Base-by-base conservation (phyloP, 2,888 invertebrate species). In the Drosophila basisetae region DNA sequence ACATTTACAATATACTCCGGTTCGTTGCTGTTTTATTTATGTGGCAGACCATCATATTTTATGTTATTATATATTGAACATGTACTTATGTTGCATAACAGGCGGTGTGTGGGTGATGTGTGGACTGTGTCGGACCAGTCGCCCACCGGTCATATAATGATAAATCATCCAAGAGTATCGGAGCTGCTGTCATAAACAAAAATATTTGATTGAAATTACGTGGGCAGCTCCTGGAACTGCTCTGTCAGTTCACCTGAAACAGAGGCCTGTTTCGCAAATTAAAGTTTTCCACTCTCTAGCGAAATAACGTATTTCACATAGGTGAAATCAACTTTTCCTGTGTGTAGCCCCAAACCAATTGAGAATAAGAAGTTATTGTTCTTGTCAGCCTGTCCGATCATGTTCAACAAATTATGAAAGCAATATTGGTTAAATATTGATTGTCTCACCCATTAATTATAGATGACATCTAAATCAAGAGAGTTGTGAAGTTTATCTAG, bases 61-160 rank as follows among this genome's bases (percentile, higher is more conserved):
- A 85, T 84, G 80, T 74, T 85, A 88, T 88, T 83, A 84, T 78
- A 84, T 80, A 83, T 83, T 87, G 87, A 83, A 82, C 82, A 84
- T 82, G 76, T 84, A 83, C 83, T 83, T 83, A 87, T 86, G 87
- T 79, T 79, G 76, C 83, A 86, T 86, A 83, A 81, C 75, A 54
- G 67, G 59, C 59, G 39, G n/a, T 39, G 25, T 25, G 37, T 13
- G 35, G 2, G 43, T 22, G 33, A 18, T 43, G 22, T 16, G 13
- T 37, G 43, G 49, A 2, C 13, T 28, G 28, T 22, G 64, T 31
- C 16, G 16, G 28, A 10, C 7, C n/a, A 13, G 68, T 33, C 35
- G 54, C 25, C 54, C 37, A 33, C 10, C 59, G 61, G 74, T 84
- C 80, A 70, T 72, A 87, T 87, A 84, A 87, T 87, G 85, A 84